These are phyloP conservation scores for Stegodyphus dumicola DNA, from an alignment of 1,140 invertebrate genomes.

Conservation along the genomic window DNA sequence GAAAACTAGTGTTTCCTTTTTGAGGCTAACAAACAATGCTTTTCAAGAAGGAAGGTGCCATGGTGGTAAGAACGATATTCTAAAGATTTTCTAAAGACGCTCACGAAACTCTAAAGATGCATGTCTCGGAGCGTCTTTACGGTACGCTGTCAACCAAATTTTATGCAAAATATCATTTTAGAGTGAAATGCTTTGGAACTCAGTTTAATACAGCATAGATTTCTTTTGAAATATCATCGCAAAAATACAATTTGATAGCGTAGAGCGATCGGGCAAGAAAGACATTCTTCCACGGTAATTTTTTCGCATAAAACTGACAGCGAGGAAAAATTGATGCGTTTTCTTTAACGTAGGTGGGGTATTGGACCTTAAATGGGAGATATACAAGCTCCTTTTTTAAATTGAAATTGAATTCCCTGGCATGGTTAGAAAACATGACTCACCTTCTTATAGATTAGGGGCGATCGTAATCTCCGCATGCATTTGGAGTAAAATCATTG, in stretches of 20 bases:
- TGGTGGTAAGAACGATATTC: no score
- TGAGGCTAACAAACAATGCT: no score
- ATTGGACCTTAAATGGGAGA: neutral
- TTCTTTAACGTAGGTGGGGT: neutral
- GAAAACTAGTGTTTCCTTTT: no score
- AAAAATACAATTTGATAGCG: slow-evolving; percentile 38
- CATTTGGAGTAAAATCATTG: no score
- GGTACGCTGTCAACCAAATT: slow-evolving; percentile 23
- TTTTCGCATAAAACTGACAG: slow-evolving; percentile 30
- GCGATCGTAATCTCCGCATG: no score
- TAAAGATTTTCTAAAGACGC: no score
- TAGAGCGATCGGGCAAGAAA: slow-evolving; percentile 18
- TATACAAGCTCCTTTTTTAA: slow-evolving; percentile 13
- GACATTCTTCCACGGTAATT: slow-evolving; percentile 7
- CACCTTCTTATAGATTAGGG: no score
- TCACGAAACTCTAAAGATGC: no score
- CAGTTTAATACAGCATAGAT: slow-evolving; percentile 1
- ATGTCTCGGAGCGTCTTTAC: no score
- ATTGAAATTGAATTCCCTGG: slow-evolving; percentile 18
- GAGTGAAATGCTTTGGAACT: slow-evolving; percentile 20
- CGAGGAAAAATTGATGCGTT: slow-evolving; percentile 27
- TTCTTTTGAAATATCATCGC: slow-evolving; percentile 32
- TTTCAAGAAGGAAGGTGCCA: no score
- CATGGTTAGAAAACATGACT: no score
- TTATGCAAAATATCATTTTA: slow-evolving; percentile 38